Conservation (phyloP, 2,888 invertebrate species). For the Lampropteryx suffumata region DNA sequence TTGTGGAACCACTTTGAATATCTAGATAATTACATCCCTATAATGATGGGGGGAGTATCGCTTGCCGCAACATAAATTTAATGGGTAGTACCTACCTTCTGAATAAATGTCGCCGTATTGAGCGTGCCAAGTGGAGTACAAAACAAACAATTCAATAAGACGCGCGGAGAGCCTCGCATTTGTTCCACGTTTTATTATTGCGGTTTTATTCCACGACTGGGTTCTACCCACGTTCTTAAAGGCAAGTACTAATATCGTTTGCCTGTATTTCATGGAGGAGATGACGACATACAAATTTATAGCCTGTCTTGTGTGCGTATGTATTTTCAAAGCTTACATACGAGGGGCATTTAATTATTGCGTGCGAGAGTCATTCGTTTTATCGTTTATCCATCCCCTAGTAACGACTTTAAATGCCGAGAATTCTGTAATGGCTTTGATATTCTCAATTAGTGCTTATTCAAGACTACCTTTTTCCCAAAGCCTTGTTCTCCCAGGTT, state of each 20-base stretch:
- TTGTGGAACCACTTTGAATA: slow-evolving; percentile 20
- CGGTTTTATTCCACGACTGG: slow-evolving; percentile 30
- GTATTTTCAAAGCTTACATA: slow-evolving; percentile 12
- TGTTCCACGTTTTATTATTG: slow-evolving; percentile 40
- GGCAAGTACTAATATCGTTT: not conserved
- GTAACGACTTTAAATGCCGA: slow-evolving; percentile 20
- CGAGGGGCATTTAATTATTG: slow-evolving; percentile 15
- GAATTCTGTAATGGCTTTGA: slow-evolving; percentile 1
- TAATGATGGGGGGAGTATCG: slow-evolving; percentile 31
- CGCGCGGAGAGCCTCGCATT: slow-evolving; percentile 31
- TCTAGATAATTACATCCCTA: slow-evolving; percentile 34
- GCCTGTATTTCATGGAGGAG: slow-evolving; percentile 10
- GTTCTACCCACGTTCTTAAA: slow-evolving; percentile 4
- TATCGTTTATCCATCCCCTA: slow-evolving; percentile 27
- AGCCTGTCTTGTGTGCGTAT: slow-evolving; percentile 2
- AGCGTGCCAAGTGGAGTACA: slow-evolving; percentile 38
- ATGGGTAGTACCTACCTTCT: slow-evolving; percentile 28
- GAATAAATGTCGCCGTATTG: slow-evolving; percentile 39
- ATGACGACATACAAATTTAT: slow-evolving; percentile 24
- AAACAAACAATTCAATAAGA: slow-evolving; percentile 47
- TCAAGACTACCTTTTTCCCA: no score
- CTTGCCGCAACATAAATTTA: slow-evolving; percentile 37
- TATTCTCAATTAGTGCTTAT: slow-evolving; percentile 3
- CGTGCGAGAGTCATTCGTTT: slow-evolving; percentile 9
- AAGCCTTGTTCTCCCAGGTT: no score